Percentiles rank a stretch among this genome's conserved stretches.
Evolutionary conservation across 2,797 vertebrate species (phyloP).

Genomic region (Myoxocephalus aenaeus): DNA sequence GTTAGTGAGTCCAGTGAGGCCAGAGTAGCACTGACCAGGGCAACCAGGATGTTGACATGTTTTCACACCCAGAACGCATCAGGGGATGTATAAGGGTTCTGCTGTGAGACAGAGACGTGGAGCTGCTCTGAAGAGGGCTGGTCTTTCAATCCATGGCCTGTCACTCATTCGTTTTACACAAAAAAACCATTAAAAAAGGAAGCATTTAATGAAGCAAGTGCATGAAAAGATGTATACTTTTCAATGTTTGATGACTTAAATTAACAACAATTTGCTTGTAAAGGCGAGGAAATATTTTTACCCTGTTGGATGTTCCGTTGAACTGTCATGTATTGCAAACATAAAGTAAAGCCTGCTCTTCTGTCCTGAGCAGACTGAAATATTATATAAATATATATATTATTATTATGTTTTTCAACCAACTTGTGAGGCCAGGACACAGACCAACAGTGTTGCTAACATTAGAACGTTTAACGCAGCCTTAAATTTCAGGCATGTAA

Average conservation of each 20-base stretch:
- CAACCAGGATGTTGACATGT: conserved; percentile 73
- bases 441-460: not conserved
- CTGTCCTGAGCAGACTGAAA: conserved; percentile 5
- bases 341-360: not conserved
- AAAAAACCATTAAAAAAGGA: not conserved
- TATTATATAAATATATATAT: not conserved
- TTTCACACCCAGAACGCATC: conserved; percentile 67
- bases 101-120: conserved; percentile 42
- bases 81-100: conserved; percentile 40
- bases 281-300: not conserved
- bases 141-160: conserved; percentile 2
- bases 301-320: no score
- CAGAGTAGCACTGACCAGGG: conserved; percentile 69
- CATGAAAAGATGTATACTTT: not conserved
- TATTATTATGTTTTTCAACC: not conserved
- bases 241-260: not conserved
- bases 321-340: not conserved
- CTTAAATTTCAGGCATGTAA: conserved; percentile 12
- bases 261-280: not conserved
- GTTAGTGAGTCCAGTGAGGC: conserved; percentile 77
- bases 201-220: not conserved
- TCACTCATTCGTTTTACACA: conserved; percentile 1
- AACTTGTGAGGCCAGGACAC: conserved; percentile 8
- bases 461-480: not conserved
- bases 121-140: conserved; percentile 4